Evolutionary conservation across 2,797 vertebrate species (phyloP).

Genomic region (Simalia tracyae): DNA sequence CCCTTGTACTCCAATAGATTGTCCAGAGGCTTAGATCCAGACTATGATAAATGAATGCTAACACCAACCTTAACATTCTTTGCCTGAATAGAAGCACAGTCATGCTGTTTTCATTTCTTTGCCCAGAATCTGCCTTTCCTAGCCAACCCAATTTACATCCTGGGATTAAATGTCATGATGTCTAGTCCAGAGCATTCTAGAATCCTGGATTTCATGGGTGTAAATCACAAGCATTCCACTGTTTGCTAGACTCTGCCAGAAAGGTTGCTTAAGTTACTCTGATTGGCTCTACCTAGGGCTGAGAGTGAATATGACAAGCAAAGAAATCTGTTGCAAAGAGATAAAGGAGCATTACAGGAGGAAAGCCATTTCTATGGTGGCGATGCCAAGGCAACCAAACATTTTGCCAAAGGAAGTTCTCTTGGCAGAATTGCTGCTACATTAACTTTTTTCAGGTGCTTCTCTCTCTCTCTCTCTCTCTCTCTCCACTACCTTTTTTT

Average conservation of each 20-base stretch:
- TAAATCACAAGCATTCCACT: neutral
- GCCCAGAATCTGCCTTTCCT: neutral
- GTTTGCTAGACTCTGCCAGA: neutral
- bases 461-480: neutral
- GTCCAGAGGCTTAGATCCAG: neutral
- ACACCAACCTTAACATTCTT: neutral
- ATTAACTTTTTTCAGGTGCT: neutral
- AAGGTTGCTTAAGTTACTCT: neutral
- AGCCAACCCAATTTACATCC: neutral
- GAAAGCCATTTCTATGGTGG: neutral
- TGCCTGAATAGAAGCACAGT: neutral
- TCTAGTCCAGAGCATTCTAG: neutral
- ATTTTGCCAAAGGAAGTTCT: neutral
- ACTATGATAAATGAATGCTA: neutral
- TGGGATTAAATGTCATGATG: neutral
- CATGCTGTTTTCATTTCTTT: neutral
- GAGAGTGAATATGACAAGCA: neutral
- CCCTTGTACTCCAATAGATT: neutral
- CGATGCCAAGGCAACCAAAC: neutral
- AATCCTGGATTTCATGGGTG: neutral
- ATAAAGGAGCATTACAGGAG: neutral
- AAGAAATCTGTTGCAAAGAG: neutral
- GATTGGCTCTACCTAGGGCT: neutral
- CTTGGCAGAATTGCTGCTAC: neutral
- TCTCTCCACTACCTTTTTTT: neutral